A percentile compares a stretch with the other conserved stretches of the same genome.
phyloP scores from a whole-genome alignment of 2,113 vertebrate genomes.

The Tringa solitaria region DNA sequence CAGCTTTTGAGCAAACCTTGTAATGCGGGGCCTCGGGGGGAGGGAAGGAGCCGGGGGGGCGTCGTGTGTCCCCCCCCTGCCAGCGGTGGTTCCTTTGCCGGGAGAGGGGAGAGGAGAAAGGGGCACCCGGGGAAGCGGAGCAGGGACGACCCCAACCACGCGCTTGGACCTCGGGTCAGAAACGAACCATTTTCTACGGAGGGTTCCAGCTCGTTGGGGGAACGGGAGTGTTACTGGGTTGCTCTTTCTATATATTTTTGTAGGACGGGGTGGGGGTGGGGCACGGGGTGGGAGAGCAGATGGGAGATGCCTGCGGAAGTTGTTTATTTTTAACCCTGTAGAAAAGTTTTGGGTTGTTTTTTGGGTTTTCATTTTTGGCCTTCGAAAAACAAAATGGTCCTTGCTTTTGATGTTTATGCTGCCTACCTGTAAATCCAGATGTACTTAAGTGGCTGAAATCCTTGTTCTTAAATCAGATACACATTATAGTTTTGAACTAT shows the following conservation, averaged over 20 bases:
- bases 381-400: conserved; percentile 52
- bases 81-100: fast-evolving
- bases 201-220: background rate
- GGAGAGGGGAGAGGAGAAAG: background rate
- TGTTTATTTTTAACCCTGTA: conserved; percentile 30
- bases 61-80: fast-evolving
- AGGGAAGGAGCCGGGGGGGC: background rate
- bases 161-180: background rate
- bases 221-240: background rate
- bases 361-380: conserved; percentile 32
- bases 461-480: conserved; percentile 74
- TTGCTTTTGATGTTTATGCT: conserved; percentile 66
- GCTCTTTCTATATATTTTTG: conserved; percentile 62
- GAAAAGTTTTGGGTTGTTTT: conserved; percentile 16
- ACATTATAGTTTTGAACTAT: conserved; percentile 77
- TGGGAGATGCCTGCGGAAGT: background rate
- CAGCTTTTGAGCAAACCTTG: background rate
- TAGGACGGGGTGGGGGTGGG: background rate
- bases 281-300: background rate
- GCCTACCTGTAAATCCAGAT: conserved; percentile 60
- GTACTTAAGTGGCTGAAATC: conserved; percentile 60
- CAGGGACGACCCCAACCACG: background rate
- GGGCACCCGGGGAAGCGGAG: background rate
- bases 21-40: fast-evolving
- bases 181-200: background rate